Evolutionary conservation across 2,797 vertebrate species (phyloP), one percentile per base, ranked within the genome.

Genomic region (Furcifer pardalis): DNA sequence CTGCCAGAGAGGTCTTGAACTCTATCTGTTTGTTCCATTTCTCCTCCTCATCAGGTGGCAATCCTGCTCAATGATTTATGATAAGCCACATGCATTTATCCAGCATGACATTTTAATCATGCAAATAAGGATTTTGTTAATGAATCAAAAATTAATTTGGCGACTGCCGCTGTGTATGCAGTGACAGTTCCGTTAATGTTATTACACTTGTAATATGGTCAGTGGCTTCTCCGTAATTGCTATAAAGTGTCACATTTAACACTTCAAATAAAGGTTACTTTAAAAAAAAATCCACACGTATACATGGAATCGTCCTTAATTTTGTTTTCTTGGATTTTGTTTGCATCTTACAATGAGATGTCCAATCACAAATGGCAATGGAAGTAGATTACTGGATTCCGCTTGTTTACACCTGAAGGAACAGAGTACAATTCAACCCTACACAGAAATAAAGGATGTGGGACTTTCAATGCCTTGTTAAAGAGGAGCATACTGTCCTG

Each of bases 91-190:
- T 73, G 85, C 84, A 92, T 94, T 95, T 93, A 92, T 93, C 68
- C 83, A 91, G 90, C 84, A 77, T 95, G 94, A 95, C 93, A 95
- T 93, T 94, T 94, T 93, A 95, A 95, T 95, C 93, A 95, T 94
- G 94, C 92, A 95, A 94, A 95, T 95, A 83, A 94, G 95, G 89
- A 86, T 91, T 88, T 93, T 74, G 88, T 93, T 95, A 95, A 96
- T 88, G 94, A 94, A 91, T 92, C 89, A 91, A 91, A 94, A 92
- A 93, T 93, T 91, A 92, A 94, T 93, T 92, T 94, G 17, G 40
- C 86, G 79, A 89, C 93, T 82, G 88, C 77, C 56, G 82, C 95
- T 90, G 85, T 88, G 84, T 90, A 93, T 46, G 23, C 83, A 46
- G 77, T 72, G 89, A 91, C 91, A 90, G 92, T 93, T 90, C 86